Evolutionary conservation across 2,797 vertebrate species (phyloP), one percentile per base, ranked within the genome.

Genomic region (Gymnodraco acuticeps): DNA sequence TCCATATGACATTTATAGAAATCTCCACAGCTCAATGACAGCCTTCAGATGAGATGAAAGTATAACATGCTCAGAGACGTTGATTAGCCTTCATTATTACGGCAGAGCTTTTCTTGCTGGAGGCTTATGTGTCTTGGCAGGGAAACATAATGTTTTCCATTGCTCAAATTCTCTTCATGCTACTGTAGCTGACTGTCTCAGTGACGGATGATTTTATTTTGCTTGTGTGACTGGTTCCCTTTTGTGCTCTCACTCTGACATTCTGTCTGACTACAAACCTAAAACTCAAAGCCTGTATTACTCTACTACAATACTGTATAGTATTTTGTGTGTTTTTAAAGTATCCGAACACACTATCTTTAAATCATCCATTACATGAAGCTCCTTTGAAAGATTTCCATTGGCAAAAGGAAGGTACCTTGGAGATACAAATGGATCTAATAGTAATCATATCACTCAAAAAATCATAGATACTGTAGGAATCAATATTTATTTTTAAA

Each of bases 61-160:
- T 47, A 5, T 63, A 70, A 78, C 75, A 46, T 63, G 11, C 63
- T 65, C 19, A 80, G 71, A 80, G 75, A 84, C 63, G 63, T 62
- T 83, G 83, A 88, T 89, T 77, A 73, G 77, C 45, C 71, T 81
- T 65, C 66, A 61, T 80, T 82, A 72, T 65, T 68, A 71, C 31
- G 23, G 61, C 55, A 19, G 47, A 65, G 43, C 46, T 65, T 70
- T 48, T 75, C 52, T 75, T 74, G 68, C 85, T 78, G 53, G 13
- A 81, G 50, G 77, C 76, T 78, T 67, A 27, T 68, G 45, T 62
- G 46, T 84, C 65, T 75, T 78, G 80, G 38, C 78, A 73, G 65
- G 41, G 43, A 70, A 74, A 72, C 55, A 51, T 33, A 45, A 78
- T 62, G 47, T 31, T 77, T 69, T 71, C 51, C 72, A 70, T 60